Base-by-base conservation (phyloP, 1,140 invertebrate species). In the Triops longicaudatus region DNA sequence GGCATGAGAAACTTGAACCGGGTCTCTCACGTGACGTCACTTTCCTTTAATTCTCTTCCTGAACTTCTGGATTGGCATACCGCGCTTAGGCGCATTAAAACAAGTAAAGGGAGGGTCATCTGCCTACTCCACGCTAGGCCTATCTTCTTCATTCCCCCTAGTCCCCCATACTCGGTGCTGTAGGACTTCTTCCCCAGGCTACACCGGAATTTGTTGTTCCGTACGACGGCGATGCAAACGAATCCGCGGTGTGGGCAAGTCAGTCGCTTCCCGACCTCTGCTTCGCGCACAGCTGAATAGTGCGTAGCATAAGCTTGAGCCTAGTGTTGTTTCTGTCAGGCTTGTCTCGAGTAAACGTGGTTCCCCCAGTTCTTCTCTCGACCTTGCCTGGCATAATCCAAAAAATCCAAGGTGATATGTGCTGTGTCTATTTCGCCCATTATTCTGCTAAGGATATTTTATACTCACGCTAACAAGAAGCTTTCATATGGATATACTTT, bases 151-250 rank as follows among this genome's bases (percentile, higher is more conserved):
- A 63, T 10, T 63, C 22, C 9, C 50, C 14, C 9, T 1, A n/a
- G 50, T 14, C 50, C 22, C n/a, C 22, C 22, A 9, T 22, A 22
- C 14, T 17, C 22, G 43, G 11, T 4, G 50, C 50, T 22, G n/a
- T 63, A 63, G 50, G n/a, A 63, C 50, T 63, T 22, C 44, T 63
- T 63, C 50, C 50, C 50, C 50, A 63, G 50, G 50, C 50, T 63
- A 63, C 50, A 63, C 50, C 50, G 50, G 50, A 63, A 63, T 63
- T 63, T 63, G 50, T 63, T 63, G 50, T 63, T 63, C 50, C 50
- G 50, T 63, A 63, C 50, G 50, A 63, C 17, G 50, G 14, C 50
- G 50, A 63, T 63, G 50, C 10, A 63, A 63, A 63, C 50, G 50
- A 63, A 63, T 63, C 50, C 50, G 50, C 50, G 50, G 50, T 63